A percentile compares a stretch with the other conserved stretches of the same genome.
Conservation (phyloP, 2,113 vertebrate species). For the Butorides virescens region DNA sequence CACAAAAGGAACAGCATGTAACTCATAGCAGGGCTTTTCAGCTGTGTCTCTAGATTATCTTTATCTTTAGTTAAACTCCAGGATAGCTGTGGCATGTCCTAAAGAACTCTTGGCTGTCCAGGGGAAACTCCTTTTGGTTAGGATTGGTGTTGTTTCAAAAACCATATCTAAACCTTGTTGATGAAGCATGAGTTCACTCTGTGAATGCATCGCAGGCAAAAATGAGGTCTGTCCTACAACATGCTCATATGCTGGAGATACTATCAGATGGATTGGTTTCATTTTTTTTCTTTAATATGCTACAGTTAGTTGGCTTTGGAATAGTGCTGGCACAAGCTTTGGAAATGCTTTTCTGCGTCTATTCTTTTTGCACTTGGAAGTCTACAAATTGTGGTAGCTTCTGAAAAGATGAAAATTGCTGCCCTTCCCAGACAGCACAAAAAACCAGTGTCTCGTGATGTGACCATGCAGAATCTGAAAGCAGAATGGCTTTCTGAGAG, state of each 20-base stretch:
- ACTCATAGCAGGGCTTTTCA: not conserved
- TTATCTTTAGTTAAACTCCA: not conserved
- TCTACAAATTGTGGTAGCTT: not conserved
- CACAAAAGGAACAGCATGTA: not conserved
- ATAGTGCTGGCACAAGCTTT: not conserved
- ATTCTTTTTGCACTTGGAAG: not conserved
- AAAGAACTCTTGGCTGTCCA: not conserved
- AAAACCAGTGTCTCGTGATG: not conserved
- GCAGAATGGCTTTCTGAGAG: not conserved
- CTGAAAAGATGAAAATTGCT: not conserved
- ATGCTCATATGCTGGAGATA: not conserved
- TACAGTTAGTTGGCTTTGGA: not conserved
- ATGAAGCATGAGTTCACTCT: not conserved
- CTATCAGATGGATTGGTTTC: not conserved
- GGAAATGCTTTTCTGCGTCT: not conserved
- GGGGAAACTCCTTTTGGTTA: not conserved
- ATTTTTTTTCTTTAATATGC: not conserved
- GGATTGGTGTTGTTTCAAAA: not conserved
- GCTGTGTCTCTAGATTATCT: not conserved
- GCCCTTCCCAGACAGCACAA: not conserved
- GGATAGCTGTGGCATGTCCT: not conserved
- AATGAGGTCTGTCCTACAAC: not conserved
- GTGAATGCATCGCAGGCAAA: not conserved
- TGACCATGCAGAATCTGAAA: not conserved
- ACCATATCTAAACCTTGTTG: not conserved